Base-by-base conservation (phyloP, 92 coral and sea anemone species). In the Pocillopora meandrina region DNA sequence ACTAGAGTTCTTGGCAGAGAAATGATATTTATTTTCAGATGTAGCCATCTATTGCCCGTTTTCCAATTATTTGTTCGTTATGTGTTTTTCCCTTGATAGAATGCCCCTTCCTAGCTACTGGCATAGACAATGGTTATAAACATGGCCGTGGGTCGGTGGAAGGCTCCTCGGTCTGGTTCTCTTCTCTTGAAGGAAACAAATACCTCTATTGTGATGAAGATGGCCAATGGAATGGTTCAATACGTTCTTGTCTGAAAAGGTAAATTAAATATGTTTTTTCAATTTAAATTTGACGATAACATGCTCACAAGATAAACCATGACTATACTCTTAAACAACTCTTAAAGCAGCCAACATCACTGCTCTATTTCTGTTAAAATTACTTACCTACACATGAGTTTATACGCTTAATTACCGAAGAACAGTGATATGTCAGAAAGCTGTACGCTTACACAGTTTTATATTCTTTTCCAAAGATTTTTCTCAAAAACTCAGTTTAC, bases 61-160 rank as follows among this genome's bases (percentile, higher is more conserved):
- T n/a, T 21, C 31, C 31, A 26, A 26, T 65, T 0, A 20, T 2
- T 11, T 3, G 0, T 3, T 59, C n/a, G 11, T 19, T n/a, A 12
- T 67, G 52, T 26, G 52, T 31, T 31, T 10, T 17, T 11, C 49
- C 34, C 19, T 12, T 1, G 35, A 34, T 36, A 70, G 74, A 36
- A 35, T 70, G 74, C 56, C 56, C 56, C 12, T 9, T 52, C 17
- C 74, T 70, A 55, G 21, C 55, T 23, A 9, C 21, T 6, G 42
- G 55, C 15, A 70, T 70, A 14, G 74, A 70, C 6, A 70, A 70
- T n/a, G 74, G 74, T 34, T 36, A 14, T 55, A 70, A 70, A 36
- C 74, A 70, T 36, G 74, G 74, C 56, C 35, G 12, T 17, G 74
- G 74, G 14, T 36, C 74, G 2, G 74, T 70, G 10, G 74, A 70